Conservation (phyloP, 1,140 invertebrate genomes). For the Camponotus vicinus region DNA sequence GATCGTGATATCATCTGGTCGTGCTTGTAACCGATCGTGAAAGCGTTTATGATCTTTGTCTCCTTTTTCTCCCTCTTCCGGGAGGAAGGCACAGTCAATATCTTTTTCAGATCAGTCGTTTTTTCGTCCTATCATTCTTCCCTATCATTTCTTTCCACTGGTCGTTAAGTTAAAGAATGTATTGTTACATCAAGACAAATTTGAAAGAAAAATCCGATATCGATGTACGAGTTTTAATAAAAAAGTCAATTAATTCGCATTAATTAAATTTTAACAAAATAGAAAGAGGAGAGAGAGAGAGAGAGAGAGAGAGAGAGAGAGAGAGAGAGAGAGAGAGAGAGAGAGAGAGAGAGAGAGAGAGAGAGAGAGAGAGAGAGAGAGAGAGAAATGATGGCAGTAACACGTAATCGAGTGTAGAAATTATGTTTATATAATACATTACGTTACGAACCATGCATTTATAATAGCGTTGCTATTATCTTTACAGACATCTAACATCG, state of each 20-base stretch:
- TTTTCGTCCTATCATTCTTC: neutral
- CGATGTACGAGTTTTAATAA: neutral
- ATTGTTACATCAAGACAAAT: neutral
- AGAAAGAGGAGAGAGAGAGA: too few relatives aligned
- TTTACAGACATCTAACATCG: neutral
- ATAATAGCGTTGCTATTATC: neutral
- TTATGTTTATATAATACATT: constrained; percentile 3
- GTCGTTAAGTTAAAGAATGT: too few relatives aligned
- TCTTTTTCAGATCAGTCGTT: neutral
- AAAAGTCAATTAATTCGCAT: neutral
- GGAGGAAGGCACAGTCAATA: neutral
- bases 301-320: too few relatives aligned
- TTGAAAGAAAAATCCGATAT: neutral
- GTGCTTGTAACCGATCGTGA: constrained; percentile 23
- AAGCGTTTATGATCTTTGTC: constrained; percentile 30
- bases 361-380: too few relatives aligned
- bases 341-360: too few relatives aligned
- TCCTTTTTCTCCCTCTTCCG: neutral
- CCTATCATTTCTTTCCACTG: neutral
- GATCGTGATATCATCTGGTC: constrained; percentile 47
- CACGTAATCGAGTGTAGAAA: constrained; percentile 31
- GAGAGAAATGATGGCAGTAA: constrained; percentile 15
- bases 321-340: too few relatives aligned
- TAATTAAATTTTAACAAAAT: neutral
- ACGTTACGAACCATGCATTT: neutral